These are phyloP conservation scores for Struthio camelus DNA, from an alignment of 2,113 vertebrate genomes.

Conservation along the genomic window DNA sequence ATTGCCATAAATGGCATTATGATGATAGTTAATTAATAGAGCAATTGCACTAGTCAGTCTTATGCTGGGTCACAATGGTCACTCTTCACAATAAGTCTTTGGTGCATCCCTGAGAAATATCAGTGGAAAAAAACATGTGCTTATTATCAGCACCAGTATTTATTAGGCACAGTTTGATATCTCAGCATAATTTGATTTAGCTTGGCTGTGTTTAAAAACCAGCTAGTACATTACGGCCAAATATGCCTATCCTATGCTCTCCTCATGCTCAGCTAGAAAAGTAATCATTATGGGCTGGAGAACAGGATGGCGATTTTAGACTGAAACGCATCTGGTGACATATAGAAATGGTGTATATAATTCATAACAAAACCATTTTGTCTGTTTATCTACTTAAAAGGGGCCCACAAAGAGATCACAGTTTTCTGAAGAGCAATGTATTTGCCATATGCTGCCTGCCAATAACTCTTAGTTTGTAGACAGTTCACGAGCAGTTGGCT, in stretches of 20 bases:
- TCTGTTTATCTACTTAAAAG: conserved; percentile 32
- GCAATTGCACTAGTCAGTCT: neutral
- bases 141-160: neutral
- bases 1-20: neutral
- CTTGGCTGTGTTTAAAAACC: neutral
- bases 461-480: conserved; percentile 48
- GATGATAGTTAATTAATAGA: neutral
- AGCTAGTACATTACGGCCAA: neutral
- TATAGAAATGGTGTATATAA: neutral
- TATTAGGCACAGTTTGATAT: conserved; percentile 16
- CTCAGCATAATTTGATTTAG: neutral
- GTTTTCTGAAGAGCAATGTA: conserved; percentile 49
- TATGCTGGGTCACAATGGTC: neutral
- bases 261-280: neutral
- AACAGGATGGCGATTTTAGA: neutral
- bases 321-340: conserved; percentile 53
- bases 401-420: conserved; percentile 16
- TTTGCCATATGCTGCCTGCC: conserved; percentile 45
- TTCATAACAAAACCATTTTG: conserved; percentile 34
- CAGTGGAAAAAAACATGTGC: neutral
- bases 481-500: conserved; percentile 40
- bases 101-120: neutral
- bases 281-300: neutral
- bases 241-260: neutral
- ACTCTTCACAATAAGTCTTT: neutral